A percentile compares a stretch with the other conserved stretches of the same genome.
Conservation (phyloP, 2,797 vertebrate species). For the Tiaroga cobitis region DNA sequence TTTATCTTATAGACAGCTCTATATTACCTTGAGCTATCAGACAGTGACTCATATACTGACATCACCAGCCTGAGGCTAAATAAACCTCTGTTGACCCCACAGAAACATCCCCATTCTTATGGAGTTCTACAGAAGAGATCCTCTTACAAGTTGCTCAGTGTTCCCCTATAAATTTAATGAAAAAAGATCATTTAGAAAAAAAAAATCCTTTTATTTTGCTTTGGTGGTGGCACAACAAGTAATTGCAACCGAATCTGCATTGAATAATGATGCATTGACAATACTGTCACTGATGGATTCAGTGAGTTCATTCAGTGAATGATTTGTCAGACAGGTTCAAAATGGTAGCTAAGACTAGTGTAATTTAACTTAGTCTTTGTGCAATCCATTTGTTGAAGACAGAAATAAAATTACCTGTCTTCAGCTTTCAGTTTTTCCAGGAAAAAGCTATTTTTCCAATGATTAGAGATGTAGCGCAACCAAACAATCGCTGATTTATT, state of each 20-base stretch:
- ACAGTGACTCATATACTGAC: slow-evolving; percentile 53
- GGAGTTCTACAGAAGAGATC: background rate
- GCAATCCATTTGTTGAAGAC: background rate
- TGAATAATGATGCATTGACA: background rate
- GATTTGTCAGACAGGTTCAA: background rate
- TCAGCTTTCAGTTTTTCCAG: background rate
- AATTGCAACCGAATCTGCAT: background rate
- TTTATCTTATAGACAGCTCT: slow-evolving; percentile 41
- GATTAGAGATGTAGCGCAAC: background rate
- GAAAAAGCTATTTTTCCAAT: background rate
- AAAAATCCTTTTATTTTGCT: background rate
- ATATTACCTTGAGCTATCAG: slow-evolving; percentile 34
- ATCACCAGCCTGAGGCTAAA: slow-evolving; percentile 20
- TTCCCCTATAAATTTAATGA: background rate
- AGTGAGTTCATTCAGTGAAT: background rate
- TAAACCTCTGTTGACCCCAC: background rate
- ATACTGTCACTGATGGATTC: background rate
- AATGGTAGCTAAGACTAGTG: background rate
- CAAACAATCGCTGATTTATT: background rate
- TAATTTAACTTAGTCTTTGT: background rate
- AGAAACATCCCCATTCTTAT: background rate
- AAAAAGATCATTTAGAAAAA: background rate
- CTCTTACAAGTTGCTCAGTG: background rate
- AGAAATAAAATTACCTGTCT: background rate
- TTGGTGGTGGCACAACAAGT: too few relatives aligned